Evolutionary conservation across 1,140 invertebrate genomes (phyloP).

Genomic region (Araneus ventricosus): DNA sequence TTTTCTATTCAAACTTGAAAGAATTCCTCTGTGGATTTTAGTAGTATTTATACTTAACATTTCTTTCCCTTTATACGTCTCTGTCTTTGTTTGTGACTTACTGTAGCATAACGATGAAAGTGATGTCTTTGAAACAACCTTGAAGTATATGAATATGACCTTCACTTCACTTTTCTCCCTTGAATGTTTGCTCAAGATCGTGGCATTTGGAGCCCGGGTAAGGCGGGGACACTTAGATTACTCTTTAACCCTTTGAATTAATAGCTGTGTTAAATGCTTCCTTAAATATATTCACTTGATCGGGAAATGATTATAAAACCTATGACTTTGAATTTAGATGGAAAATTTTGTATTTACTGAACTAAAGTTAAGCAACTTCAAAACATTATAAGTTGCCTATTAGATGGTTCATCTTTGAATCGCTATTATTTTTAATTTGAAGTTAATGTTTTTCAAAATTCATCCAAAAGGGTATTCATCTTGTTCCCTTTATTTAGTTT

Average conservation of each 20-base stretch:
- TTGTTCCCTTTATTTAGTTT: neutral
- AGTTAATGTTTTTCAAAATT: too few relatives aligned
- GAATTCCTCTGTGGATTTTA: conserved; percentile 49
- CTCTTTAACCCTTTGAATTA: conserved; percentile 75
- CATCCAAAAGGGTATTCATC: neutral
- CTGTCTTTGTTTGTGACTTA: conserved; percentile 74
- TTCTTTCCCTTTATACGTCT: conserved; percentile 63
- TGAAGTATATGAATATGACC: conserved; percentile 88
- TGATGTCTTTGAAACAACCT: conserved; percentile 60
- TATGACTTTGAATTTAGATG: too few relatives aligned
- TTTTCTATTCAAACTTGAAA: conserved; percentile 14
- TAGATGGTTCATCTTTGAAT: too few relatives aligned
- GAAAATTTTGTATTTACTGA: too few relatives aligned
- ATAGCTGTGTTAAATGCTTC: conserved; percentile 43
- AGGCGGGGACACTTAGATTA: conserved; percentile 79
- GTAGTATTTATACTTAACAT: conserved; percentile 53
- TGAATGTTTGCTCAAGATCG: conserved; percentile 98
- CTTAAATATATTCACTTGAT: neutral
- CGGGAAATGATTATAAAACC: too few relatives aligned
- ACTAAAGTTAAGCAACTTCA: too few relatives aligned
- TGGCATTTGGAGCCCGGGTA: conserved; percentile 97
- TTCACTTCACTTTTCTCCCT: conserved; percentile 99
- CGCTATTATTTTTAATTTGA: too few relatives aligned
- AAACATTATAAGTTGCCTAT: too few relatives aligned
- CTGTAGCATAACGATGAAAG: conserved; percentile 72